Evolutionary conservation across 1,140 invertebrate genomes (phyloP), one percentile per base, ranked within the genome.

Genomic region (Fopius arisanus): DNA sequence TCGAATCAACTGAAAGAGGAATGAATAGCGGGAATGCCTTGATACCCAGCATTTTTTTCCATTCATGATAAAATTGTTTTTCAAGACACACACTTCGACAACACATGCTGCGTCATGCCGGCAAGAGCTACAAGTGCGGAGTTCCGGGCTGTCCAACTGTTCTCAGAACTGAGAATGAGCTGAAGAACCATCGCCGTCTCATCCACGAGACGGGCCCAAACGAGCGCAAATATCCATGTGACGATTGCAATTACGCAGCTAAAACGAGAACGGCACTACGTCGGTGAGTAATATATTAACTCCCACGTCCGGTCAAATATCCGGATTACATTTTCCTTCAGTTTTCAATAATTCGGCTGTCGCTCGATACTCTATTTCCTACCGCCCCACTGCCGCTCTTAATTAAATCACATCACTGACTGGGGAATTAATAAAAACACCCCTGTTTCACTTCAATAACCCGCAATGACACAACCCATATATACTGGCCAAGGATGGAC

Each of bases 211-310:
- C 73, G 16, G 81, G 80, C 2, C 88, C 89, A 74, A 84, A 84
- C 3, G 82, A 88, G 9, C 86, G 69, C 85, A 89, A 77, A 83
- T 93, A 89, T 80, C 82, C 89, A 0, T 94, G 94, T 82, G 86
- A 90, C 14, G 83, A 90, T 9, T 95, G 94, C 79, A 83, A 89
- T 0, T 95, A 92, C 78, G 84, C 90, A 3, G 90, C 91, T 1
- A 91, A 92, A 78, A 92, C 91, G 1, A 89, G 90, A 41, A 88
- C 88, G 19, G 91, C 92, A 75, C 84, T 94, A 2, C 83, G 86
- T 7, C 91, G 92, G 90, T 94, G 90, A 79, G 73, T 74, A 14
- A 62, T 26, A 16, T n/a, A n/a, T n/a, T n/a, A 62, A 23, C 16
- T 51, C 16, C 19, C 3, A 2, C 43, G 43, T 16, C n/a, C 19